Evolutionary conservation across 2,888 invertebrate species (phyloP), one percentile per base, ranked within the genome.

Genomic region (Barypeithes pellucidus): DNA sequence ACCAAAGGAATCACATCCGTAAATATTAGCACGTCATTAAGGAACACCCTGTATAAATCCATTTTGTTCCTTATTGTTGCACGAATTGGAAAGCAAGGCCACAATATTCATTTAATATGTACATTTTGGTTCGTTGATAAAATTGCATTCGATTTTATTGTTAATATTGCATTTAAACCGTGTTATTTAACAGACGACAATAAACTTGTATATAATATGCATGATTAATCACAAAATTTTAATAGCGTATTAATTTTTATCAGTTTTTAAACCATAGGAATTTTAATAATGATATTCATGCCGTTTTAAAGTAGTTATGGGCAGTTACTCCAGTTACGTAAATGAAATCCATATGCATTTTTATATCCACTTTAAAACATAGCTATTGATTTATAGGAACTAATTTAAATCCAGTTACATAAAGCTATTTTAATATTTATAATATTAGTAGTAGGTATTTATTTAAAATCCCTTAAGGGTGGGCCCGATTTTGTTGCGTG

Each of bases 151-250:
- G 14, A 33, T 43, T 43, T 63, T 47, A 47, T 16, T 63, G 45
- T 45, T 63, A 63, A 63, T 63, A 45, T 16, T 47, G 12, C 12
- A 45, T 63, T 63, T 63, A 63, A 63, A 63, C 29, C 47, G 22
- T 63, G 47, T 45, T 63, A 63, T 47, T 45, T 33, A 63, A 63
- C 33, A 33, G 33, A 33, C 33, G 14, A 29, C 54, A 36, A 33
- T 57, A 57, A 52, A 57, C 33, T 12, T 52, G 3, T 14, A 52
- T 52, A 14, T 33, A n/a, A n/a, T n/a, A 57, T 57, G 18, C 33
- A 16, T 1, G 54, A 36, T 57, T 57, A 57, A 57, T 57, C 33
- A 33, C 16, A 57, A 57, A 57, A 57, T 57, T 57, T 57, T 33
- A 57, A 57, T 57, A 57, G 11, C 11, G 18, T 7, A 14, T 57